A percentile compares a stretch with the other conserved stretches of the same genome.
Conservation (phyloP, 30 jellyfish, hydroid and myxozoan genomes). For the Sanderia malayensis region DNA sequence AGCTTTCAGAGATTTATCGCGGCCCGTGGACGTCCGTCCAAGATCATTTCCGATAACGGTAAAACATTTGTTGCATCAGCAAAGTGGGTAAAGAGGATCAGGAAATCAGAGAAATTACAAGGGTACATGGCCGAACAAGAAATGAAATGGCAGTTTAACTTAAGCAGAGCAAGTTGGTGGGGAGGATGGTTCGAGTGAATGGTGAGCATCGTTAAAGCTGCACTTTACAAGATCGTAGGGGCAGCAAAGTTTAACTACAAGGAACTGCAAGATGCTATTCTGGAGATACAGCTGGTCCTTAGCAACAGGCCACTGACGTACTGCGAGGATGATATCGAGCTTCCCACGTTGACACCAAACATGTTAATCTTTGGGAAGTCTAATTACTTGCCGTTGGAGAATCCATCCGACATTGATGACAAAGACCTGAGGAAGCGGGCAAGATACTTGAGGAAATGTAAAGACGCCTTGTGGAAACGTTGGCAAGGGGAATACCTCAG, state of each 20-base stretch:
- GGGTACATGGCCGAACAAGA: slow-evolving; percentile 20
- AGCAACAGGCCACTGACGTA: too few relatives aligned
- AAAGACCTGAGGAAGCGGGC: too few relatives aligned
- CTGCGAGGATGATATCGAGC: slow-evolving; percentile 26
- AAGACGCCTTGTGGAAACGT: slow-evolving; percentile 31
- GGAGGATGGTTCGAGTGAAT: slow-evolving; percentile 55
- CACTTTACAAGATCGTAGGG: slow-evolving; percentile 17
- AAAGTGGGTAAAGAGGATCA: slow-evolving; percentile 42
- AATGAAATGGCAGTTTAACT: slow-evolving; percentile 14
- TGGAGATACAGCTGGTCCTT: too few relatives aligned
- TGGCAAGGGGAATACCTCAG: slow-evolving; percentile 35
- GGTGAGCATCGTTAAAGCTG: slow-evolving; percentile 17
- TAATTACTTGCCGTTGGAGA: slow-evolving; percentile 4
- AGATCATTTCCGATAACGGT: too few relatives aligned
- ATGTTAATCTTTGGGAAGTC: slow-evolving; percentile 11
- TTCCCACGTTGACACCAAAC: slow-evolving; percentile 24
- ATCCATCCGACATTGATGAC: slow-evolving; percentile 10
- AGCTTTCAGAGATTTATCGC: too few relatives aligned
- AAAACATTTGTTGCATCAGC: too few relatives aligned
- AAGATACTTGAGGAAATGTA: slow-evolving; percentile 8
- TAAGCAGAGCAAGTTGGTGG: slow-evolving; percentile 48
- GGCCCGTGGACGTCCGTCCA: too few relatives aligned
- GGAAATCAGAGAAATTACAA: slow-evolving; percentile 30
- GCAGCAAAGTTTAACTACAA: background rate
- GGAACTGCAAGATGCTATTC: background rate